phyloP scores from a whole-genome alignment of 1,140 invertebrate genomes.

The Oryzaephilus surinamensis region DNA sequence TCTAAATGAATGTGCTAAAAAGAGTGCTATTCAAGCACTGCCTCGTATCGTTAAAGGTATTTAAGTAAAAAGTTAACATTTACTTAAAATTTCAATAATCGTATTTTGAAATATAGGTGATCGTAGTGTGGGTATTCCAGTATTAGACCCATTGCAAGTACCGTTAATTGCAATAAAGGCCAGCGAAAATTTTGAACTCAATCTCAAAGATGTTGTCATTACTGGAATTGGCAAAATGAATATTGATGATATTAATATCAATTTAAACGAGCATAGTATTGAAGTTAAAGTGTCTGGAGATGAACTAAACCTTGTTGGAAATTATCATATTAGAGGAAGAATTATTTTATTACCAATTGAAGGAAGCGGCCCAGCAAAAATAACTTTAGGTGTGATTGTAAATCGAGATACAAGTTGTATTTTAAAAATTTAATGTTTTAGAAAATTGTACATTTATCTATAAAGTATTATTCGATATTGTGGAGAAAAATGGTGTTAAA shows the following conservation, averaged over 20 bases:
- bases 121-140: too few relatives aligned
- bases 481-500: too few relatives aligned
- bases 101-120: too few relatives aligned
- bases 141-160: constrained; percentile 23
- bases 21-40: constrained; percentile 23
- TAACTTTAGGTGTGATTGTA: too few relatives aligned
- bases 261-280: constrained; percentile 39
- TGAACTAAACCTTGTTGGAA: constrained; percentile 46
- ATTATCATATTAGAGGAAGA: constrained; percentile 57
- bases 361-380: constrained; percentile 56
- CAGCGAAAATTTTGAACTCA: constrained; percentile 18
- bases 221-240: constrained; percentile 18
- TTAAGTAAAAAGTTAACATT: too few relatives aligned
- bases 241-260: constrained; percentile 32
- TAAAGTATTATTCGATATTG: too few relatives aligned
- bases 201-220: constrained; percentile 15
- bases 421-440: too few relatives aligned
- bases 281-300: constrained; percentile 35
- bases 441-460: too few relatives aligned
- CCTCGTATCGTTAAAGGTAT: constrained; percentile 19
- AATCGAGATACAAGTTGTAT: too few relatives aligned
- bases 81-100: too few relatives aligned
- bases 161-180: constrained; percentile 20
- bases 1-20: constrained; percentile 29
- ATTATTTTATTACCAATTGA: constrained; percentile 57